A percentile compares a stretch with the other conserved stretches of the same genome.
These are phyloP conservation scores for human (Homo sapiens) DNA, from an alignment of 2,113 vertebrate genomes.

Conservation along the genomic window GRCh38 chr2:191789001-191789500, in stretches of 20 bases:
- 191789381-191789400: constrained; percentile 64
- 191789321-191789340: constrained; percentile 54
- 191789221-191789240: constrained; percentile 45
- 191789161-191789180: not conserved
- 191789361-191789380: constrained; percentile 73
- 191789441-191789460: constrained; percentile 53
- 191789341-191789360: constrained; percentile 66
- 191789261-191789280: constrained; percentile 48
- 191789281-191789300: constrained; percentile 44
- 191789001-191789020: constrained; percentile 12
- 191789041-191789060: constrained; percentile 27
- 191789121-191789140: not conserved
- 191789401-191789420: constrained; percentile 66
- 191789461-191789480: constrained; percentile 58
- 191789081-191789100: constrained; percentile 55
- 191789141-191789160: not conserved
- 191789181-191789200: constrained; percentile 12
- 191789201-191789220: not conserved
- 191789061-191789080: not conserved
- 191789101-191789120: not conserved
- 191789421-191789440: constrained; percentile 65
- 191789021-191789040: constrained; percentile 25
- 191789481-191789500: not conserved
- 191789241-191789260: constrained; percentile 56
- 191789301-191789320: constrained; percentile 46